Evolutionary conservation across 2,113 vertebrate genomes (phyloP).

Genomic region (Cichladusa arquata): DNA sequence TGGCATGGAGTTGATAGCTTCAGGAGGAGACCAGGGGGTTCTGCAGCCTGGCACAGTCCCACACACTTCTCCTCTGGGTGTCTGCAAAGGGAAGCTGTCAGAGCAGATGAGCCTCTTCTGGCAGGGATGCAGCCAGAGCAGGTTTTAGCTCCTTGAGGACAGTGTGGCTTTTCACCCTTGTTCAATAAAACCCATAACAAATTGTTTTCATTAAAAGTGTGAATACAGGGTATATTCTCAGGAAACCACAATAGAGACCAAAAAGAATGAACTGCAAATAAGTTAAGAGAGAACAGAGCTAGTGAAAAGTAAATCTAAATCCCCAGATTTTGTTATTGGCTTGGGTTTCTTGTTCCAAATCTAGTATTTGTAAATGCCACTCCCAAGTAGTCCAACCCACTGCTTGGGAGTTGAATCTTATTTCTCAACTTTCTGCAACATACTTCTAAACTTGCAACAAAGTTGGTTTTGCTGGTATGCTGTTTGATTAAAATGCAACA

Average conservation of each 20-base stretch:
- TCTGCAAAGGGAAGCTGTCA: not conserved
- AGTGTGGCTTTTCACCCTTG: not conserved
- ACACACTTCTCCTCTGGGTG: not conserved
- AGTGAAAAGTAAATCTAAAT: not conserved
- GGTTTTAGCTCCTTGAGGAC: not conserved
- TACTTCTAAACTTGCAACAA: not conserved
- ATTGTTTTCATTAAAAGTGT: not conserved
- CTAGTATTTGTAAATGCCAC: not conserved
- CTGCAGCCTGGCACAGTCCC: not conserved
- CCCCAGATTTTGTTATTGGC: not conserved
- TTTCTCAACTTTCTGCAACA: not conserved
- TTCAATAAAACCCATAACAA: not conserved
- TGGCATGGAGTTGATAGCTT: not conserved
- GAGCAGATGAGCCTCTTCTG: not conserved
- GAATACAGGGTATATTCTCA: not conserved
- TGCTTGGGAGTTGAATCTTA: not conserved
- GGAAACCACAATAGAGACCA: not conserved
- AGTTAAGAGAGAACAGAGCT: not conserved
- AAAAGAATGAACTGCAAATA: not conserved
- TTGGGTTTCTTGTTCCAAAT: not conserved
- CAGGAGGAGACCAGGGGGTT: not conserved
- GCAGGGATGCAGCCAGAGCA: not conserved
- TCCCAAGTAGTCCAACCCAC: not conserved
- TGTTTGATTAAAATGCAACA: not conserved
- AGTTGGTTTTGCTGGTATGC: not conserved